Base-by-base conservation (phyloP, 2,113 vertebrate species). In the Upupa epops region DNA sequence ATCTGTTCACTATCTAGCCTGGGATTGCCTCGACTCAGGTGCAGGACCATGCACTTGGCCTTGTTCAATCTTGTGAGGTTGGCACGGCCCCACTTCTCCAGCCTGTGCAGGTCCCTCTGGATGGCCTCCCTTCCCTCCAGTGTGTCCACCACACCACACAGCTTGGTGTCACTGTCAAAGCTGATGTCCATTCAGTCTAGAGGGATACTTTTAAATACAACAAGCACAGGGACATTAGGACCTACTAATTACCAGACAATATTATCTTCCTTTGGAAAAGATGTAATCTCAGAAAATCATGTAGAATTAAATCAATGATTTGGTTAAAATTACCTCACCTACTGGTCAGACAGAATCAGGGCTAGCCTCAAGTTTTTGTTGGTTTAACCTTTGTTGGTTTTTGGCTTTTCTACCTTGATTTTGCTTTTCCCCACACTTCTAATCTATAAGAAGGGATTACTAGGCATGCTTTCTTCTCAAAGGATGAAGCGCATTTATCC, bases 221-320 rank as follows among this genome's bases (percentile, higher is more conserved):
- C 7, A 64, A 72, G 55, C 5, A 55, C 0, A 0, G 34, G 17
- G n/a, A 18, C 4, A 51, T 51, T 37, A 42, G 16, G 5, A 28
- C 54, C 48, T 29, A 42, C 3, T 60, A 63, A 59, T 78, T 55
- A 88, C 48, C 3, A 71, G 19, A 17, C 5, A 32, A 24, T 11
- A 60, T 25, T 3, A 26, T 52, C 21, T 63, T 70, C 5, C 13
- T 34, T 81, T 42, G 32, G 45, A 78, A 89, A 81, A 82, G 6
- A 52, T 0, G 2, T 18, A 21, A 52, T 11, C 36, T 52, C 8
- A 80, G 17, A 65, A 88, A 88, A 52, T 29, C 17, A 56, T 16
- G 46, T 8, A 22, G 0, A 22, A 60, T 87, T 59, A 77, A 65
- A 34, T 63, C 3, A 66, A 19, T 22, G 18, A 2, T 34, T 29